Percentiles rank a stretch among this genome's conserved stretches.
phyloP scores from a whole-genome alignment of 2,113 vertebrate genomes.

The Eulemur rufifrons region DNA sequence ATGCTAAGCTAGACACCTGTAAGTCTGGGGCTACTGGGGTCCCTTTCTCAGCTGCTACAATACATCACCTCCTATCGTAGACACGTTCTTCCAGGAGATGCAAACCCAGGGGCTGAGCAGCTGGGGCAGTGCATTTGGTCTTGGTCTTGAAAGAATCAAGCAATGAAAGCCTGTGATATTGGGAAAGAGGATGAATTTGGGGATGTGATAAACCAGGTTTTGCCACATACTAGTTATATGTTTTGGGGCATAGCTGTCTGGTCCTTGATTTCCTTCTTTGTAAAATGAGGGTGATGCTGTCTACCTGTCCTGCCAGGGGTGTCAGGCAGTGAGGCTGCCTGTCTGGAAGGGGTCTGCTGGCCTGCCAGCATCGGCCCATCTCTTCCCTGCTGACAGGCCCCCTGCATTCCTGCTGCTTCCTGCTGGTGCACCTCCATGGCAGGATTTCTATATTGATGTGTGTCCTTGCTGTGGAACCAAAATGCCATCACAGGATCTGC shows the following conservation, averaged over 20 bases:
- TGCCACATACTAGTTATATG: background rate
- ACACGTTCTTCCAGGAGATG: background rate
- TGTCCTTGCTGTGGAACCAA: background rate
- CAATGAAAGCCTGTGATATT: background rate
- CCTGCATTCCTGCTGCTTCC: background rate
- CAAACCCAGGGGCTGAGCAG: background rate
- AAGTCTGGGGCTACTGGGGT: background rate
- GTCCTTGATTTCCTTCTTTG: background rate
- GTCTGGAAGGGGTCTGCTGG: background rate
- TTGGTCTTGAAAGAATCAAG: background rate
- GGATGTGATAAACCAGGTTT: background rate
- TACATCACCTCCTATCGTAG: background rate
- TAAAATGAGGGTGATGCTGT: background rate
- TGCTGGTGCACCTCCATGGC: background rate
- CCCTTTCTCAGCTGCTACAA: background rate
- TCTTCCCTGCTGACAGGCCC: background rate
- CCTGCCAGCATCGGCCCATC: fast-evolving
- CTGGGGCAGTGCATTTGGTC: background rate
- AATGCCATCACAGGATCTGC: background rate
- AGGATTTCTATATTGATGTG: background rate
- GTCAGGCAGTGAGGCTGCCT: background rate
- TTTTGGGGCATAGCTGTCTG: background rate
- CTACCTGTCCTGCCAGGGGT: background rate
- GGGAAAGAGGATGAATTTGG: background rate
- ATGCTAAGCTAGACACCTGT: background rate